Conservation (phyloP, 2,888 invertebrate genomes). For the Lomographa bimaculata region DNA sequence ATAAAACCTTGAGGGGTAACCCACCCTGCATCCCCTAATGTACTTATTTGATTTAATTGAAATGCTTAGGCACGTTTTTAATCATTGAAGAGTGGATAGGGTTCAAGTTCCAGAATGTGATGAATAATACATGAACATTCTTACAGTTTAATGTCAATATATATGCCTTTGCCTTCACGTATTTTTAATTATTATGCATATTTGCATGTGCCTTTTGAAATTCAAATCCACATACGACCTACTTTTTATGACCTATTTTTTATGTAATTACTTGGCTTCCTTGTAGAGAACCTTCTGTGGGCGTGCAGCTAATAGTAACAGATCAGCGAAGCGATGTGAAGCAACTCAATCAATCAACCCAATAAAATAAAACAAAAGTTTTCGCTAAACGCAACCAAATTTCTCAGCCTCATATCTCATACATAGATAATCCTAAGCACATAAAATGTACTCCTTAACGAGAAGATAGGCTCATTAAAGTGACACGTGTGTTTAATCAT, state of each 20-base stretch:
- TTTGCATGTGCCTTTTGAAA: conserved; percentile 1
- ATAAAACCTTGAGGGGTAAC: conserved; percentile 14
- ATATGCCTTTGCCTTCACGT: conserved; percentile 2
- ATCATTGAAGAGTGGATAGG: conserved; percentile 34
- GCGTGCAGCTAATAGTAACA: no score
- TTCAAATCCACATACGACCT: background rate
- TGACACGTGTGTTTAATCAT: conserved; percentile 63
- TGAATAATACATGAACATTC: conserved; percentile 2
- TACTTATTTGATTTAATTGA: conserved; percentile 44
- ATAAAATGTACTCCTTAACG: conserved; percentile 30
- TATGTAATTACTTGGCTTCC: no score
- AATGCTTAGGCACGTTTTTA: conserved; percentile 53
- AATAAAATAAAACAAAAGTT: no score
- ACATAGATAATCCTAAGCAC: background rate
- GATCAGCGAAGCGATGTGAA: no score
- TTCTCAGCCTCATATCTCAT: background rate
- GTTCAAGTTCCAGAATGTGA: background rate
- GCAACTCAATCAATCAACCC: no score
- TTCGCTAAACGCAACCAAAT: background rate
- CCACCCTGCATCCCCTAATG: conserved; percentile 33
- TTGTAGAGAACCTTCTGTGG: no score
- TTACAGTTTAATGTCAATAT: background rate
- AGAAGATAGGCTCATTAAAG: conserved; percentile 30
- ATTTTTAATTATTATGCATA: conserved; percentile 3
- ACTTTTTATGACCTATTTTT: no score